Evolutionary conservation across 1,140 invertebrate species (phyloP).

Genomic region (Solenopsis fugax): DNA sequence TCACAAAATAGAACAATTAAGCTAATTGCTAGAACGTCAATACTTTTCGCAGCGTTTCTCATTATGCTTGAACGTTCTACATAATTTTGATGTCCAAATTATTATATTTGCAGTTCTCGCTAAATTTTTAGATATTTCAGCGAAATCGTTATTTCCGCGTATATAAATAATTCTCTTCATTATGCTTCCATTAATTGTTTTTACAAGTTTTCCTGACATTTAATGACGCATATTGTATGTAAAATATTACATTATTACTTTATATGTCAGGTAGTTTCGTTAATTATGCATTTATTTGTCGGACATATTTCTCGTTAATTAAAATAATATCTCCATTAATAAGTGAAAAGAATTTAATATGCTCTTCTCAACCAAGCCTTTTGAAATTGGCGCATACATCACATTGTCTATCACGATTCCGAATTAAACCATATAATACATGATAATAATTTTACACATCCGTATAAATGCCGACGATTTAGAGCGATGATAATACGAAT

Average conservation of each 20-base stretch:
- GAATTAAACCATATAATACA: background rate
- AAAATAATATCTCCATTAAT: background rate
- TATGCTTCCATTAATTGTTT: background rate
- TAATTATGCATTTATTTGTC: background rate
- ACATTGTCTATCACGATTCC: background rate
- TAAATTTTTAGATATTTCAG: too few species aligned
- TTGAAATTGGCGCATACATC: background rate
- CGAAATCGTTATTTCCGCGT: too few species aligned
- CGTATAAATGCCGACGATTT: background rate
- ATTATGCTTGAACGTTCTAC: too few species aligned
- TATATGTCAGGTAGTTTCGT: background rate
- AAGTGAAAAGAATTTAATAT: background rate
- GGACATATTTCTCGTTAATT: background rate
- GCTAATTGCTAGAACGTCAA: too few species aligned
- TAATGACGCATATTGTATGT: background rate
- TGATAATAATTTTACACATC: background rate
- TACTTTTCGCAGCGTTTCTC: too few species aligned
- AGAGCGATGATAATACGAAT: background rate
- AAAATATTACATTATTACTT: slow-evolving; percentile 3
- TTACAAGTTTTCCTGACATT: background rate
- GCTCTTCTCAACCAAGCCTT: background rate
- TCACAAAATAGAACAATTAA: too few species aligned
- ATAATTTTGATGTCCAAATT: too few species aligned
- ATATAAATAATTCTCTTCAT: background rate
- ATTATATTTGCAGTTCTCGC: too few species aligned